Base-by-base conservation (phyloP, 92 coral and sea anemone genomes). In the Porites divaricata region DNA sequence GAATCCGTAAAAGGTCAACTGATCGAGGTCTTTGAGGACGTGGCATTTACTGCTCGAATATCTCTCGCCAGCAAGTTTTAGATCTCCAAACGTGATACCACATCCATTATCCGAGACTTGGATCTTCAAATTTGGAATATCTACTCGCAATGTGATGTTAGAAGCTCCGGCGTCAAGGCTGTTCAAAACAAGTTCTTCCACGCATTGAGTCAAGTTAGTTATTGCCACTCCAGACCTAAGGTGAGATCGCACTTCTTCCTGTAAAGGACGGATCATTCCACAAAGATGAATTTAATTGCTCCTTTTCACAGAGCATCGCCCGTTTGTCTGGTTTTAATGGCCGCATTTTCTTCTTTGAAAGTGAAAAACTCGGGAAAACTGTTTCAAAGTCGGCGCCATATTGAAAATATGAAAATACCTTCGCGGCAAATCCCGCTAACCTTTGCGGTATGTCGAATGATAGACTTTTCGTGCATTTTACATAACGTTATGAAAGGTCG, bases 31-130 rank as follows among this genome's bases (percentile, higher is more conserved):
- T 77, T 77, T 58, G 67, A 97, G 91, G 23, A 75, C 83, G 69
- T 93, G 97, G 74, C 98, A 95, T 86, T 97, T 97, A 70, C 99
- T 95, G 16, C 97, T 95, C 66, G 90, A 87, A 78, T 97, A 93
- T 67, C 99, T 84, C 67, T 93, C 90, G 63, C 97, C 99, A 48
- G 95, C 85, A 58, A 61, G 82, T 10, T 80, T 81, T 69, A 97
- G 88, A 91, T 95, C 93, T 67, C 52, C 83, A 51, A 67, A 77
- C 24, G 86, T 21, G 66, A 97, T 89, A 53, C 99, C 99, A 75
- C 80, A 77, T 9, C 99, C 99, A 76, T 97, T 93, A 77, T 97
- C 99, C 14, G 83, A 77, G 72, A 97, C 95, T 67, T 95, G 97
- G 23, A 97, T 74, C 41, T 92, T 95, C 51, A 93, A 87, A 51